These are phyloP conservation scores for Argyra leucocephala DNA, from an alignment of 2,888 invertebrate species.

Conservation along the genomic window DNA sequence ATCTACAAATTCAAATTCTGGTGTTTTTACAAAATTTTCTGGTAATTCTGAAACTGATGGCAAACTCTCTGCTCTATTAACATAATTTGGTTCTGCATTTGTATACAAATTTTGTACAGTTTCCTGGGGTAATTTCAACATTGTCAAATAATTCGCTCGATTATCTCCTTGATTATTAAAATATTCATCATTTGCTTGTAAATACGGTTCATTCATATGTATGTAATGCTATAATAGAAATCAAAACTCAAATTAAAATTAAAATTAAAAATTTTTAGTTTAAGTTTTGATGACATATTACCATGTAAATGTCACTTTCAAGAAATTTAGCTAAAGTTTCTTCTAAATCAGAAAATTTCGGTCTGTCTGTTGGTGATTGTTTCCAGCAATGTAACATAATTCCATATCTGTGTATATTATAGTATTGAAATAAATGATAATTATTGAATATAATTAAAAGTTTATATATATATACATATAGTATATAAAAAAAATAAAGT, in stretches of 20 bases:
- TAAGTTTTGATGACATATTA: constrained; percentile 24
- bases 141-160: background rate
- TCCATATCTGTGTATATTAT: constrained; percentile 48
- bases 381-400: constrained; percentile 86
- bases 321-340: constrained; percentile 67
- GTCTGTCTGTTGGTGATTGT: constrained; percentile 65
- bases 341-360: constrained; percentile 67
- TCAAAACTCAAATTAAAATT: constrained; percentile 16
- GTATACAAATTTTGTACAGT: no score
- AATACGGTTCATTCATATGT: constrained; percentile 70
- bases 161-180: background rate
- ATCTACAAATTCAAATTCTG: background rate
- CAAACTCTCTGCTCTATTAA: background rate
- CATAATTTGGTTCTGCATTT: background rate
- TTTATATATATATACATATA: no score
- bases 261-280: constrained; percentile 45
- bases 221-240: constrained; percentile 63
- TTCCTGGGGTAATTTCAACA: background rate
- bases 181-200: constrained; percentile 50
- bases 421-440: no score
- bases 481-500: no score
- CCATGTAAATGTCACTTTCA: constrained; percentile 51
- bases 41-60: background rate
- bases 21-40: background rate
- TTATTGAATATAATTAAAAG: no score